Conservation (phyloP, 2,888 invertebrate species). For the Acanthosepion esculentum region DNA sequence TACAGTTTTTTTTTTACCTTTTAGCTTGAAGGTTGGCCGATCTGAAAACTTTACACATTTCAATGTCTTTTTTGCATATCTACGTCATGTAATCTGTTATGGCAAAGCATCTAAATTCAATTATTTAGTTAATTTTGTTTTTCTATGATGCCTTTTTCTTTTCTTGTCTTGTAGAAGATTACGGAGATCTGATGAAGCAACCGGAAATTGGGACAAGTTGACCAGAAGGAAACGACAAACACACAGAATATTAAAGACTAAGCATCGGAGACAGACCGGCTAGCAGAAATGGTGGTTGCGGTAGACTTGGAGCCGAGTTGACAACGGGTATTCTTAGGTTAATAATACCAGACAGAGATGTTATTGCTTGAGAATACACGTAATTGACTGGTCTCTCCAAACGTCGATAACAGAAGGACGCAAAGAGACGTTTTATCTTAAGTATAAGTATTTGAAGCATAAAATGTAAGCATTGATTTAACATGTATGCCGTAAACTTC, state of each 20-base stretch:
- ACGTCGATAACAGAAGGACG: not conserved
- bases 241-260: not conserved
- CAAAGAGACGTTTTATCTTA: not conserved
- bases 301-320: constrained; percentile 77
- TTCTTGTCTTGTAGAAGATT: not conserved
- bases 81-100: no score
- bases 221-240: not conserved
- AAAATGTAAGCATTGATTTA: no score
- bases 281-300: not conserved
- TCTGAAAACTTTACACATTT: no score
- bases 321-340: constrained; percentile 99
- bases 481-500: no score
- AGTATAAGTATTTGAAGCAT: no score
- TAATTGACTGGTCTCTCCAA: constrained; percentile 82
- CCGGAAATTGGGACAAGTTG: not conserved
- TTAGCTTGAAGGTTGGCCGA: no score
- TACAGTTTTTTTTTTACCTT: no score
- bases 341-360: constrained; percentile 95
- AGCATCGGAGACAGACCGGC: no score
- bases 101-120: no score
- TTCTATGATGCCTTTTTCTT: not conserved
- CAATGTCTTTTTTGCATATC: no score
- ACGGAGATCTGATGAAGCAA: not conserved
- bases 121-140: no score
- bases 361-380: constrained; percentile 99